Evolutionary conservation across 2,113 vertebrate species (phyloP).

Genomic region (Colistium nudipinnis): DNA sequence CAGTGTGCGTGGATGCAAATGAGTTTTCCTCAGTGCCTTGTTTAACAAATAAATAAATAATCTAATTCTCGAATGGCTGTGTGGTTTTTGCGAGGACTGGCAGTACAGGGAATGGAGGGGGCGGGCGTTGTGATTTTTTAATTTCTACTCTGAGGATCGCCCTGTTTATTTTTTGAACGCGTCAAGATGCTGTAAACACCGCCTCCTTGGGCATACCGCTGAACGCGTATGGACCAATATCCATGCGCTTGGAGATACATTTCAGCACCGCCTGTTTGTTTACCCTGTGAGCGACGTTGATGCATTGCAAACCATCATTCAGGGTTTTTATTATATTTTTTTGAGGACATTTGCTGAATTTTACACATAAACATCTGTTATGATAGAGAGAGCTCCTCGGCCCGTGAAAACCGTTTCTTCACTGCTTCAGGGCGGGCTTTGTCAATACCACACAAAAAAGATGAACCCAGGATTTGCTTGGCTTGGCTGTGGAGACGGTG

Average conservation of each 20-base stretch:
- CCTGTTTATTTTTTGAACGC: constrained; percentile 21
- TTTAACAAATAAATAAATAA: too few relatives aligned
- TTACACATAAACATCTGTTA: neutral
- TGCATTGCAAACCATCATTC: neutral
- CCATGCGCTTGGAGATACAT: neutral
- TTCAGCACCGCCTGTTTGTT: constrained; percentile 15
- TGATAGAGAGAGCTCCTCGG: neutral
- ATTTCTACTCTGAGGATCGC: constrained; percentile 3
- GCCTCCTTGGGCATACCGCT: neutral
- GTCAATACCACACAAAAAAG: constrained; percentile 10
- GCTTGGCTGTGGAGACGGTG: neutral
- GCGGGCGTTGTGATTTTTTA: neutral
- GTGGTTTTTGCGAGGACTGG: constrained; percentile 17
- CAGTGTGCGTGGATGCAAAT: neutral
- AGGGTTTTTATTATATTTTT: constrained; percentile 19
- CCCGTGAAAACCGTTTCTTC: neutral
- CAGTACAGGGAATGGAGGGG: constrained; percentile 7
- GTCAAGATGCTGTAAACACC: constrained; percentile 22
- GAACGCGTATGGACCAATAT: neutral
- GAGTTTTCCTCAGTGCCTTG: neutral
- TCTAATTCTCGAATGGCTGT: neutral
- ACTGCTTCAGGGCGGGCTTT: constrained; percentile 9
- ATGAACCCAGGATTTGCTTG: neutral
- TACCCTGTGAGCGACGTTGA: constrained; percentile 29
- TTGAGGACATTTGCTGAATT: neutral